Evolutionary conservation across 2,797 vertebrate species (phyloP).

Genomic region (Amblyopsis hoosieri): DNA sequence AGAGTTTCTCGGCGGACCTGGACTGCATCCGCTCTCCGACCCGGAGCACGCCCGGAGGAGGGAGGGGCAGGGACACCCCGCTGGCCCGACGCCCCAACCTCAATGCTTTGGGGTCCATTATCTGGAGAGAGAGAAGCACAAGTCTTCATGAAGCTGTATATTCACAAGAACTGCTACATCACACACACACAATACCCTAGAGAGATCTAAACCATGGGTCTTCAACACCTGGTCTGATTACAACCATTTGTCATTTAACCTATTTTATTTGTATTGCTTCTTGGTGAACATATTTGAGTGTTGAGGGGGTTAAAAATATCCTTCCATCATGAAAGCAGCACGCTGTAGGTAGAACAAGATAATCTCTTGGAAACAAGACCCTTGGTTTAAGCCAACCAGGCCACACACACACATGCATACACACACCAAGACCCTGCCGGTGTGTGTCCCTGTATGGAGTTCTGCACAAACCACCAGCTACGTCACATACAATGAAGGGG

Average conservation of each 20-base stretch:
- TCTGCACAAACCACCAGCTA: conserved; percentile 65
- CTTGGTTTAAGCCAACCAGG: neutral
- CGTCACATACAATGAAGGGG: conserved; percentile 60
- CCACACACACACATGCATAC: conserved; percentile 22
- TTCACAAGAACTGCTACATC: conserved; percentile 7
- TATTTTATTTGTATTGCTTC: too few relatives aligned
- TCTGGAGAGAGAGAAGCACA: conserved; percentile 73
- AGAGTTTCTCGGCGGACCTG: conserved; percentile 94
- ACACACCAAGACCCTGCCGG: conserved; percentile 37
- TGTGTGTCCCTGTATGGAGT: conserved; percentile 41
- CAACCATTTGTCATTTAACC: neutral
- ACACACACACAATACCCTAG: conserved; percentile 26
- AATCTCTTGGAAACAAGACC: too few relatives aligned
- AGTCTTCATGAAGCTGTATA: too few relatives aligned
- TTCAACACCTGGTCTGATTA: conserved; percentile 3
- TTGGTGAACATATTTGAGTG: too few relatives aligned
- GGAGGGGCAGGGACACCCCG: conserved; percentile 87
- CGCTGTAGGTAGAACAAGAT: too few relatives aligned
- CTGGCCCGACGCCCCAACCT: conserved; percentile 84
- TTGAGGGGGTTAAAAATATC: too few relatives aligned
- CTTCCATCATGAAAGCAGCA: too few relatives aligned
- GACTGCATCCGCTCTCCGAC: conserved; percentile 96
- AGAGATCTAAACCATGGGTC: conserved; percentile 31
- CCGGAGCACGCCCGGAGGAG: conserved; percentile 89
- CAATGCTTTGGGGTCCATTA: conserved; percentile 89